phyloP scores from a whole-genome alignment of 2,888 invertebrate species.

The Caenorhabditis sinica region DNA sequence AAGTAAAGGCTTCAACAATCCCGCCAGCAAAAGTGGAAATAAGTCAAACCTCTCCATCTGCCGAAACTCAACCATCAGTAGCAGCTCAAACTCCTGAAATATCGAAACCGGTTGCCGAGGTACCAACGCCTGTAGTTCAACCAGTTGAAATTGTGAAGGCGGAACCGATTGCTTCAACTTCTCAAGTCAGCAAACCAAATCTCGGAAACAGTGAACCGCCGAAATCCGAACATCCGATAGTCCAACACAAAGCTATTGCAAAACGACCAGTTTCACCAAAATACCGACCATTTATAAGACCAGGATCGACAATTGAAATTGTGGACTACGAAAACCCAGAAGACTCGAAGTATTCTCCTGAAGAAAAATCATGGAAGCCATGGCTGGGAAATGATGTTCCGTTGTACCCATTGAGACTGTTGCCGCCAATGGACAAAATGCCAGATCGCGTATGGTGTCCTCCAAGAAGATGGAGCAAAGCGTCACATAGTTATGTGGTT shows the following conservation, averaged over 20 bases:
- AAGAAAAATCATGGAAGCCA: background rate
- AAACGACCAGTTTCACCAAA: background rate
- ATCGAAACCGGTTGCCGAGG: too few relatives aligned
- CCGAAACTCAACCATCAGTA: too few relatives aligned
- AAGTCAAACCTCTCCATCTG: background rate
- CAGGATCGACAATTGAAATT: background rate
- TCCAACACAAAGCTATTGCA: too few relatives aligned
- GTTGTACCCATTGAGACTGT: conserved; percentile 25
- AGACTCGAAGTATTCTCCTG: background rate
- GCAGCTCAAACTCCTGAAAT: too few relatives aligned
- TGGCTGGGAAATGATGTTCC: conserved; percentile 7
- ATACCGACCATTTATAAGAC: background rate
- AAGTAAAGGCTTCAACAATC: too few relatives aligned
- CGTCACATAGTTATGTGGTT: background rate
- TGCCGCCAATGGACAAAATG: background rate
- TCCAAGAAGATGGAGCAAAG: conserved; percentile 1
- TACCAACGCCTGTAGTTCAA: too few relatives aligned
- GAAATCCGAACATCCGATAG: background rate
- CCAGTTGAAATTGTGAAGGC: too few relatives aligned
- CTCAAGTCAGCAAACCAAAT: background rate
- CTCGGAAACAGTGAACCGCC: background rate
- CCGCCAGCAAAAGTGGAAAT: too few relatives aligned
- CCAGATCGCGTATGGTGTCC: conserved; percentile 39
- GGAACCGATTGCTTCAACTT: background rate
- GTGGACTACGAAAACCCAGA: background rate